Conservation (phyloP, 2,797 vertebrate genomes). For the Ammospiza maritima region DNA sequence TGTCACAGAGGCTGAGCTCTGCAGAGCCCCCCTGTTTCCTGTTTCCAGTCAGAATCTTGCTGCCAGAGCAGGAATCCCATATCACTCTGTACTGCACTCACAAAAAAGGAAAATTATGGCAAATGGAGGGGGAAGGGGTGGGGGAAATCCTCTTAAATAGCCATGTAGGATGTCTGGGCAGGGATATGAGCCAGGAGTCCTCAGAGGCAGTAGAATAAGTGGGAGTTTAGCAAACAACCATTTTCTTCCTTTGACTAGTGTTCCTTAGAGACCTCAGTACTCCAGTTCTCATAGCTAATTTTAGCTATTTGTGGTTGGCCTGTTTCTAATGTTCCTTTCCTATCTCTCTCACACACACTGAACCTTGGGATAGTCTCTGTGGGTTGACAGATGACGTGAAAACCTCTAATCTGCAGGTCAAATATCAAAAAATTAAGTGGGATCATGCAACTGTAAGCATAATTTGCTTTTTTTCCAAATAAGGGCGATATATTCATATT, state of each 20-base stretch:
- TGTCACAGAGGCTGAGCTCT: slow-evolving; percentile 47
- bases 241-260: slow-evolving; percentile 69
- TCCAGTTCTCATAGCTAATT: slow-evolving; percentile 79
- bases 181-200: neutral
- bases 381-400: slow-evolving; percentile 42
- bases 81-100: neutral
- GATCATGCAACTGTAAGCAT: neutral
- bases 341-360: slow-evolving; percentile 41
- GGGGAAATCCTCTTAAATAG: slow-evolving; percentile 61
- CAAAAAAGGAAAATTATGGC: slow-evolving; percentile 52
- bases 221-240: slow-evolving; percentile 55
- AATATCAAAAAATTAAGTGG: slow-evolving; percentile 43
- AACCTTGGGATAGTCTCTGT: slow-evolving; percentile 52
- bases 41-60: slow-evolving; percentile 63
- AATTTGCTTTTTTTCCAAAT: slow-evolving; percentile 62
- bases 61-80: slow-evolving; percentile 58
- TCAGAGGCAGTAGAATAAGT: slow-evolving; percentile 34
- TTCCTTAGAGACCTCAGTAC: slow-evolving; percentile 70
- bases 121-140: neutral
- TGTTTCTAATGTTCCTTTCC: slow-evolving; percentile 63
- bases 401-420: slow-evolving; percentile 49
- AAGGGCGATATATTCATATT: slow-evolving; percentile 43
- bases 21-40: slow-evolving; percentile 62
- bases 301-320: slow-evolving; percentile 72
- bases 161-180: slow-evolving; percentile 21